Conservation (phyloP, 2,888 invertebrate genomes). For the Drosophila tanythrix region DNA sequence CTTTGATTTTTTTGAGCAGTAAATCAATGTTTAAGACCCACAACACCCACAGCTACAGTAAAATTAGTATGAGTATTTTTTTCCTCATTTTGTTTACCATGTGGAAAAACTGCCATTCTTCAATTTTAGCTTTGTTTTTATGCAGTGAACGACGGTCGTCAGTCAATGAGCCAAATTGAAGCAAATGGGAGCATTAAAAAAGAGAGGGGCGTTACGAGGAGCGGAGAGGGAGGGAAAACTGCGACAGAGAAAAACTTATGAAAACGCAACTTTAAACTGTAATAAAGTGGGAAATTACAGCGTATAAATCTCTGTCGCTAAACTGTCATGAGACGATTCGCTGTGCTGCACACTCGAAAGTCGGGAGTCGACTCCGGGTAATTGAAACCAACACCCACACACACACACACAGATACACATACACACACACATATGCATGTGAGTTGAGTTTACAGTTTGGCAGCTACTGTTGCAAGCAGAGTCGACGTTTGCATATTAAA, state of each 20-base stretch:
- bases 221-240: constrained; percentile 40
- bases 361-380: constrained; percentile 32
- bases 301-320: constrained; percentile 79
- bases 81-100: neutral
- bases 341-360: constrained; percentile 36
- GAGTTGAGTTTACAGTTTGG: constrained; percentile 73
- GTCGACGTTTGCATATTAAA: constrained; percentile 63
- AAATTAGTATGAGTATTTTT: neutral
- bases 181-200: constrained; percentile 62
- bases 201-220: neutral
- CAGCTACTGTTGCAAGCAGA: constrained; percentile 58
- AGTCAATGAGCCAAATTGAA: constrained; percentile 56
- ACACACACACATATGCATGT: constrained; percentile 22
- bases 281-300: constrained; percentile 81
- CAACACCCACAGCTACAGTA: constrained; percentile 9
- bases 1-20: neutral
- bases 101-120: constrained; percentile 11
- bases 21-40: neutral
- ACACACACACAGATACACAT: constrained; percentile 18
- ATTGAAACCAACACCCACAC: constrained; percentile 70
- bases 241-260: constrained; percentile 65
- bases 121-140: neutral
- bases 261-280: constrained; percentile 79
- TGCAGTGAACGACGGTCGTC: constrained; percentile 8
- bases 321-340: constrained; percentile 65